phyloP scores from a whole-genome alignment of 2,113 vertebrate genomes.

The Lycaon pictus region DNA sequence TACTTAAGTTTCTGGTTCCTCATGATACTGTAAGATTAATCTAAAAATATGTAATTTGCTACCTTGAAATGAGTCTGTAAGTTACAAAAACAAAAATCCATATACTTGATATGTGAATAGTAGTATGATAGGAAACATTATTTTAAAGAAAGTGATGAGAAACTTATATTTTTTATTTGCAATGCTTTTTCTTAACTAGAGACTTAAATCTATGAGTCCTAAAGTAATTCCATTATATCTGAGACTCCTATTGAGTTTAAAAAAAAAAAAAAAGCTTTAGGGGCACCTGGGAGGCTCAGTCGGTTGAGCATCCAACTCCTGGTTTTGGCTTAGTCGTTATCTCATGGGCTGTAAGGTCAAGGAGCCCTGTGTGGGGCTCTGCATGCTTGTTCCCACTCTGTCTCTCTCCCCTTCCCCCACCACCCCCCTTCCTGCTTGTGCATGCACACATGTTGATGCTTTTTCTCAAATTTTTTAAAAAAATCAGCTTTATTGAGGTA shows the following conservation, averaged over 20 bases:
- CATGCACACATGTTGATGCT: background rate
- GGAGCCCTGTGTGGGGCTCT: background rate
- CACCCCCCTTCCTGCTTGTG: background rate
- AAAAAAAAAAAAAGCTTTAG: background rate
- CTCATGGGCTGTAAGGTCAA: background rate
- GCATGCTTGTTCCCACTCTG: background rate
- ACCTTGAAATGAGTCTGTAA: background rate
- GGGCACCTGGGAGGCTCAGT: background rate
- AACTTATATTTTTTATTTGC: no score
- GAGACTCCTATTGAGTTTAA: background rate
- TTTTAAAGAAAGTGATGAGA: constrained; percentile 42
- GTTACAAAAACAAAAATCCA: background rate
- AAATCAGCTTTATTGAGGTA: background rate
- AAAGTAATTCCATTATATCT: background rate
- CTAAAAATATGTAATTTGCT: background rate
- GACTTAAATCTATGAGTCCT: background rate
- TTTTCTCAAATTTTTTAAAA: background rate
- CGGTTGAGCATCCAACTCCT: background rate
- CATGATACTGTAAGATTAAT: background rate
- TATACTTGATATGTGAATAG: background rate
- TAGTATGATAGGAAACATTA: background rate
- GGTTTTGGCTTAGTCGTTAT: background rate
- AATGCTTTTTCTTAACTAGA: constrained; percentile 5
- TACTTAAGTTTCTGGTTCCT: constrained; percentile 27
- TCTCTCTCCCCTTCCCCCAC: no score